These are phyloP conservation scores for Cryptoleucopteryx plumbea DNA, from an alignment of 2,113 vertebrate species.

Conservation along the genomic window DNA sequence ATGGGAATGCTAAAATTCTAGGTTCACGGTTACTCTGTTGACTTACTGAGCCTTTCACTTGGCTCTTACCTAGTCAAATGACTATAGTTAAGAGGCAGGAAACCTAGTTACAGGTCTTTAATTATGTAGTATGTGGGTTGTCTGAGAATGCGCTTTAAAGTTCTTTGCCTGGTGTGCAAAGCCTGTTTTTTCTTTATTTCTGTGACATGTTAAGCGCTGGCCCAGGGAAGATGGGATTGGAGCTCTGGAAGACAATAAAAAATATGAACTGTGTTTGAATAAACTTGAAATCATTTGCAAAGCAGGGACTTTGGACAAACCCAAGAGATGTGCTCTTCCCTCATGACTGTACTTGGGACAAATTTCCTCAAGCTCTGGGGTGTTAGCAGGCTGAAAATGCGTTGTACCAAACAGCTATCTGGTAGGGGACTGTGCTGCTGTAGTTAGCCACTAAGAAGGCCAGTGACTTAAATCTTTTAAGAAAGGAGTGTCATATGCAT, in stretches of 20 bases:
- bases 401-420: neutral
- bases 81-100: conserved; percentile 52
- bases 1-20: conserved; percentile 56
- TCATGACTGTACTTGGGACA: neutral
- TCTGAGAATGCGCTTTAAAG: neutral
- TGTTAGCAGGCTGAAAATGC: neutral
- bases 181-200: neutral
- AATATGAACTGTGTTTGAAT: neutral
- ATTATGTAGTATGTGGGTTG: conserved; percentile 52
- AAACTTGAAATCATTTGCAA: neutral
- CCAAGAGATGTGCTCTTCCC: neutral
- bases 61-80: conserved; percentile 51
- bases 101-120: conserved; percentile 56
- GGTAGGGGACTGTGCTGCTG: neutral
- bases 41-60: conserved; percentile 32
- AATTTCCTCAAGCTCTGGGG: neutral
- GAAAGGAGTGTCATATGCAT: neutral
- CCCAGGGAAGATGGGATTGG: neutral
- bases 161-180: conserved; percentile 17
- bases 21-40: conserved; percentile 50
- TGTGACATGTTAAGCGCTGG: neutral
- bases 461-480: neutral
- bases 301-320: neutral
- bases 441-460: neutral
- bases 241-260: neutral